Conservation (phyloP, 2,113 vertebrate species). For the Forbesichthys agassizii region DNA sequence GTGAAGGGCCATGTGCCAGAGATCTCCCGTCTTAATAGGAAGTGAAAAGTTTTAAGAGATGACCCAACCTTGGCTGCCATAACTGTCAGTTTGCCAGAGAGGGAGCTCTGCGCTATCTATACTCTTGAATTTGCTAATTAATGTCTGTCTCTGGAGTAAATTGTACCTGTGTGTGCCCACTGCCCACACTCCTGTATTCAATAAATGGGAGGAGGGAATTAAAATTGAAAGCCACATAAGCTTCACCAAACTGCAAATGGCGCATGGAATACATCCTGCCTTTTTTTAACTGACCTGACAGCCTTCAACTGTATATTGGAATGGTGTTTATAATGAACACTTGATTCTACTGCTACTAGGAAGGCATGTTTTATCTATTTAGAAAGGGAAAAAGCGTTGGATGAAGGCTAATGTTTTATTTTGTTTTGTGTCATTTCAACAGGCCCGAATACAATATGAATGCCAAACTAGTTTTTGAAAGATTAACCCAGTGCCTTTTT, state of each 20-base stretch:
- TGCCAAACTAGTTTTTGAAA: conserved; percentile 61
- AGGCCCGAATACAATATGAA: conserved; percentile 55
- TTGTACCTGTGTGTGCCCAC: conserved; percentile 66
- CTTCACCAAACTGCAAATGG: conserved; percentile 70
- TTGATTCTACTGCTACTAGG: conserved; percentile 22
- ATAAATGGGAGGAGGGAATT: conserved; percentile 68
- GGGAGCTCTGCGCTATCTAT: conserved; percentile 50
- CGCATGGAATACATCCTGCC: conserved; percentile 60
- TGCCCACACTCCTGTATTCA: conserved; percentile 59
- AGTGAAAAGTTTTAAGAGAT: conserved; percentile 72
- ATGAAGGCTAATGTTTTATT: conserved; percentile 31
- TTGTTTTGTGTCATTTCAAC: conserved; percentile 5
- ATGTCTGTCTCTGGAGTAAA: conserved; percentile 70
- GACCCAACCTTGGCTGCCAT: conserved; percentile 54
- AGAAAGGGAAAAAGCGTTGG: conserved; percentile 4
- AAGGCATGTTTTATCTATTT: conserved; percentile 48
- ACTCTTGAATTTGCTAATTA: conserved; percentile 74
- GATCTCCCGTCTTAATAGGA: conserved; percentile 69
- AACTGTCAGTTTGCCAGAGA: conserved; percentile 55
- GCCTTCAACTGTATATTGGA: conserved; percentile 48
- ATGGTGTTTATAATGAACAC: conserved; percentile 64
- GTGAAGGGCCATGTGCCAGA: conserved; percentile 55
- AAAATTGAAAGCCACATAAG: conserved; percentile 70
- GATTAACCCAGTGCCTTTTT: conserved; percentile 63
- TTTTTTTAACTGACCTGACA: conserved; percentile 55